A percentile compares a stretch with the other conserved stretches of the same genome.
Conservation (phyloP, 2,113 vertebrate species). For the Neotoma lepida region DNA sequence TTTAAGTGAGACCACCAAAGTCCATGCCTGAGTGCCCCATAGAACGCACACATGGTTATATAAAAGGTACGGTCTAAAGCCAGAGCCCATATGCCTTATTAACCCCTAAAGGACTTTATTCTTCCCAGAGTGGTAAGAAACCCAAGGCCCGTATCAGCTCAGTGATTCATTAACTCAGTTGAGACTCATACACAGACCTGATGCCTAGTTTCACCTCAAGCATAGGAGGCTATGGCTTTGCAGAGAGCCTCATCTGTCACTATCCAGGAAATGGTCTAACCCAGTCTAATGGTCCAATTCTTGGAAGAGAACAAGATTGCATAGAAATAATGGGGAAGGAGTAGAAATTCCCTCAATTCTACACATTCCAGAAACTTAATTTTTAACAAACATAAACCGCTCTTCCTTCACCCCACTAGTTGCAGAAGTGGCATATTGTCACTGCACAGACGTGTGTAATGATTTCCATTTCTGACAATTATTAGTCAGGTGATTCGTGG, state of each 20-base stretch:
- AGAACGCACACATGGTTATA: neutral
- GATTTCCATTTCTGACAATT: neutral
- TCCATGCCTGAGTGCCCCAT: neutral
- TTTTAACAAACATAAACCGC: neutral
- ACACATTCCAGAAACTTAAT: neutral
- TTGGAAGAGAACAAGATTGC: neutral
- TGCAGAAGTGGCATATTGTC: neutral
- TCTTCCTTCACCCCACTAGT: neutral
- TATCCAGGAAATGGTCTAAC: neutral
- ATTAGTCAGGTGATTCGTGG: neutral
- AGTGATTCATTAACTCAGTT: slow-evolving; percentile 12
- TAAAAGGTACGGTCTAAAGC: neutral
- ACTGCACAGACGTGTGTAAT: neutral
- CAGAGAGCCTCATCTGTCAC: neutral
- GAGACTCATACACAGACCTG: neutral
- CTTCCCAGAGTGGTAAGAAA: neutral
- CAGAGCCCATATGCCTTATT: neutral
- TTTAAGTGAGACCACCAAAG: neutral
- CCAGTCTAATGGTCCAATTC: neutral
- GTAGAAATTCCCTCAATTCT: neutral
- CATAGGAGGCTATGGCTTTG: neutral
- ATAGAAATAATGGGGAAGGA: neutral
- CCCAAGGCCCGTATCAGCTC: neutral
- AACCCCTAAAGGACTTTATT: neutral
- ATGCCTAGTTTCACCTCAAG: neutral